Evolutionary conservation across 2,797 vertebrate species (phyloP).

Genomic region (Melopsittacus undulatus): DNA sequence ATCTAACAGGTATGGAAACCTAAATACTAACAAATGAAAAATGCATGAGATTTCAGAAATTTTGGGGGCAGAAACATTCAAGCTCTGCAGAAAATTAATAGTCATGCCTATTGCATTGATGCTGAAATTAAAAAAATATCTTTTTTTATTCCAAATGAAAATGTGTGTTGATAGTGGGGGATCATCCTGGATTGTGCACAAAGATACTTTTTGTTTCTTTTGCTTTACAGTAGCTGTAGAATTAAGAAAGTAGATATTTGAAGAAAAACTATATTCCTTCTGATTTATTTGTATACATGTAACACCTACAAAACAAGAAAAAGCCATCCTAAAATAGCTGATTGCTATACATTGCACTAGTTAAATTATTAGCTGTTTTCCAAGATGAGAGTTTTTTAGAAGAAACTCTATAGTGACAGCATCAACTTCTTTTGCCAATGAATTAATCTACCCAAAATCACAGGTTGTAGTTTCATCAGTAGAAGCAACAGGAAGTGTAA

Average conservation of each 20-base stretch:
- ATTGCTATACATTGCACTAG: background rate
- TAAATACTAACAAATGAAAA: background rate
- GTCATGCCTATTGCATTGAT: background rate
- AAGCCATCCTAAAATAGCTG: background rate
- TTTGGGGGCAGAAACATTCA: background rate
- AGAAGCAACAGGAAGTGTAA: background rate
- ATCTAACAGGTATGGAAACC: background rate
- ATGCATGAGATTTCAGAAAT: background rate
- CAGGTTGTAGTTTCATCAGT: background rate
- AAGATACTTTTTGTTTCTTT: background rate
- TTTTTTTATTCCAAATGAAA: background rate
- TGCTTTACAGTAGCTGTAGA: background rate
- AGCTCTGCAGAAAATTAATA: background rate
- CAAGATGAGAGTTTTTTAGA: background rate
- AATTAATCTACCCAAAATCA: background rate
- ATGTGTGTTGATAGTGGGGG: rapidly evolving
- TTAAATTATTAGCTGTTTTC: background rate
- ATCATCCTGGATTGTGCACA: background rate
- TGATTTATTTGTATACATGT: background rate
- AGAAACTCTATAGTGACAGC: background rate
- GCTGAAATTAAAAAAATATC: background rate
- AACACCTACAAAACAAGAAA: background rate
- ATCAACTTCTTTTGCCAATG: background rate
- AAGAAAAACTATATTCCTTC: background rate
- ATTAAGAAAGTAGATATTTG: background rate